These are phyloP conservation scores for Rhyacophila evoluta DNA, from an alignment of 2,888 invertebrate species.

Conservation along the genomic window DNA sequence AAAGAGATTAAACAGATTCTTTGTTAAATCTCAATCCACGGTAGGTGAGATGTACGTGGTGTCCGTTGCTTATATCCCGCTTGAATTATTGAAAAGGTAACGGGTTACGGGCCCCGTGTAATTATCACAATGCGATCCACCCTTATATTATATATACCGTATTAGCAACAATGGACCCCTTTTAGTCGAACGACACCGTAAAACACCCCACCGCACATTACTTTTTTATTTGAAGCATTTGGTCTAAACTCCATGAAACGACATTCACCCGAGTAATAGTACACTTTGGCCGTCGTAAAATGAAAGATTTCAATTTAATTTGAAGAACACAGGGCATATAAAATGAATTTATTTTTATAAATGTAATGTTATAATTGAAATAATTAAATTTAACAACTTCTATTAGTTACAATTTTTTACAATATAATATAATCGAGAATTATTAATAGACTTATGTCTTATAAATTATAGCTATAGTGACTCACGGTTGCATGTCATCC, in stretches of 20 bases:
- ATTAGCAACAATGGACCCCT: slow-evolving; percentile 9
- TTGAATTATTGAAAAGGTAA: slow-evolving; percentile 21
- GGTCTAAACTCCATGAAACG: background rate
- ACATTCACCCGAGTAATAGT: background rate
- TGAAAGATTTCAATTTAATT: background rate
- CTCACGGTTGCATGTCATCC: too few species aligned
- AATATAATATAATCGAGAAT: too few species aligned
- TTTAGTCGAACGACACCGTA: slow-evolving; percentile 17
- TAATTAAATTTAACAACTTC: too few species aligned
- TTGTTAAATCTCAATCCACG: background rate
- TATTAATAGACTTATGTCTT: too few species aligned
- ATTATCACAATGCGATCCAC: slow-evolving; percentile 13
- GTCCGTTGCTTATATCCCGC: background rate
- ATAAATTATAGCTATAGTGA: too few species aligned
- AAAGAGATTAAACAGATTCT: background rate
- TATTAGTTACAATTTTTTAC: too few species aligned
- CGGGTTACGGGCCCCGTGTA: background rate
- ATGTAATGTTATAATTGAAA: too few species aligned
- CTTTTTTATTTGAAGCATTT: slow-evolving; percentile 19
- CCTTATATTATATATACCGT: background rate
- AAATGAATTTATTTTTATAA: too few species aligned
- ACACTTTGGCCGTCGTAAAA: background rate
- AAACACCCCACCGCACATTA: background rate
- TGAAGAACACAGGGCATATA: background rate
- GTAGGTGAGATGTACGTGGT: background rate